phyloP scores from a whole-genome alignment of 2,888 invertebrate genomes.

The Dryobota labecula region DNA sequence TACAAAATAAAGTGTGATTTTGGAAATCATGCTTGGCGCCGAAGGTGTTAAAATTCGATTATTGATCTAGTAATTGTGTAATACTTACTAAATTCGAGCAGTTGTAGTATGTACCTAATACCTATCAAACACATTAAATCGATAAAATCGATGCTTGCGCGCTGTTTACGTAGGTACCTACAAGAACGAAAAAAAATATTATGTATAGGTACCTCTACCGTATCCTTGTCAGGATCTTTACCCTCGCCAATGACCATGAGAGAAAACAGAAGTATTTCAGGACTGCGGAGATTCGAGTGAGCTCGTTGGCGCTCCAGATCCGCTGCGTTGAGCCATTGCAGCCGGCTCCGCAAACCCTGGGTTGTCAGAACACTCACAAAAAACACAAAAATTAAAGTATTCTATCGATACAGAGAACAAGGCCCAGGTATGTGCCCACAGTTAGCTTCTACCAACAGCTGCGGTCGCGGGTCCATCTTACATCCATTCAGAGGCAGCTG shows the following conservation, averaged over 20 bases:
- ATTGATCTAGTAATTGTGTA: neutral
- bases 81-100: neutral
- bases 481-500: slow-evolving; percentile 1
- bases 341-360: slow-evolving; percentile 75
- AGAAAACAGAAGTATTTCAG: slow-evolving; percentile 77
- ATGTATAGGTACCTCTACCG: slow-evolving; percentile 42
- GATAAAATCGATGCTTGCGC: neutral
- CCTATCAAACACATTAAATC: neutral
- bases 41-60: neutral
- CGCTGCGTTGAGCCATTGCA: slow-evolving; percentile 77
- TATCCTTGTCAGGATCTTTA: slow-evolving; percentile 68
- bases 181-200: neutral
- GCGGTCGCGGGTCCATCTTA: neutral
- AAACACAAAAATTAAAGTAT: neutral
- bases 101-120: neutral
- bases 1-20: too few species aligned
- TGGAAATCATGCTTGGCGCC: too few species aligned
- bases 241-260: slow-evolving; percentile 75
- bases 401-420: neutral
- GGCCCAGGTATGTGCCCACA: neutral
- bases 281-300: slow-evolving; percentile 78
- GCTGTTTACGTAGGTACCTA: neutral
- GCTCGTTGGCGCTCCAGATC: slow-evolving; percentile 82
- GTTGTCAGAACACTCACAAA: neutral
- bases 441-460: neutral